A percentile compares a stretch with the other conserved stretches of the same genome.
Evolutionary conservation across 2,797 vertebrate species (phyloP).

Genomic region (Phataginus tetradactyla): DNA sequence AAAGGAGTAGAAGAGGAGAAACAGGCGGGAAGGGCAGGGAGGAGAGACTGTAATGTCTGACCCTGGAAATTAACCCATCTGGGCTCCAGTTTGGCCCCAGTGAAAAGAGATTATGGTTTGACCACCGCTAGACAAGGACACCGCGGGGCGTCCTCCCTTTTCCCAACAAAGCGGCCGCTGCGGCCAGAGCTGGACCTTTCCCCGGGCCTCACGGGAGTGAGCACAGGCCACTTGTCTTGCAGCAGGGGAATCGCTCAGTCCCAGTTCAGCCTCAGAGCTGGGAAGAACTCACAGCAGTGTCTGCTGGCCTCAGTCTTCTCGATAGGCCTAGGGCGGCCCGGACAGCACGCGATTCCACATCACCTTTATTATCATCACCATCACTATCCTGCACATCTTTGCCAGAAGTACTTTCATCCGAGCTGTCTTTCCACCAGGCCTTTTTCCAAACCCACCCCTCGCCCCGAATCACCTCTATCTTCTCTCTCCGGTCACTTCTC

Average conservation of each 20-base stretch:
- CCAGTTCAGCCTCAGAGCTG: neutral
- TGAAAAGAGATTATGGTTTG: slow-evolving; percentile 76
- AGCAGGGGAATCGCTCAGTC: slow-evolving; percentile 29
- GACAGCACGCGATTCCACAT: neutral
- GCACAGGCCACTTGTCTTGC: slow-evolving; percentile 52
- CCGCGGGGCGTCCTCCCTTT: slow-evolving; percentile 61
- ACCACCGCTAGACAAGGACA: slow-evolving; percentile 75
- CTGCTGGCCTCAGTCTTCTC: neutral
- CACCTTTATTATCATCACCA: neutral
- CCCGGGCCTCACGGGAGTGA: slow-evolving; percentile 48
- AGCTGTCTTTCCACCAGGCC: slow-evolving; percentile 27
- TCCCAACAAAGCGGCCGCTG: slow-evolving; percentile 47
- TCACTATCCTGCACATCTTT: slow-evolving; percentile 31
- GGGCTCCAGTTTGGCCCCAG: slow-evolving; percentile 77
- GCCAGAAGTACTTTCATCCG: slow-evolving; percentile 42
- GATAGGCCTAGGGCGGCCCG: neutral
- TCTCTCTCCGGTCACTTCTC: slow-evolving; percentile 36
- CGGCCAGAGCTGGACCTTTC: slow-evolving; percentile 64
- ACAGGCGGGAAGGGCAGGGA: slow-evolving; percentile 49
- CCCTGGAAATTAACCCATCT: slow-evolving; percentile 74
- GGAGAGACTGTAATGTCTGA: slow-evolving; percentile 70
- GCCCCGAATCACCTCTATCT: neutral
- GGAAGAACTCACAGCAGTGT: neutral
- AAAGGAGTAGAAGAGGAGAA: slow-evolving; percentile 64
- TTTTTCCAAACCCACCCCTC: slow-evolving; percentile 16